phyloP scores from a whole-genome alignment of 2,797 vertebrate species.

The Sphenodon punctatus region DNA sequence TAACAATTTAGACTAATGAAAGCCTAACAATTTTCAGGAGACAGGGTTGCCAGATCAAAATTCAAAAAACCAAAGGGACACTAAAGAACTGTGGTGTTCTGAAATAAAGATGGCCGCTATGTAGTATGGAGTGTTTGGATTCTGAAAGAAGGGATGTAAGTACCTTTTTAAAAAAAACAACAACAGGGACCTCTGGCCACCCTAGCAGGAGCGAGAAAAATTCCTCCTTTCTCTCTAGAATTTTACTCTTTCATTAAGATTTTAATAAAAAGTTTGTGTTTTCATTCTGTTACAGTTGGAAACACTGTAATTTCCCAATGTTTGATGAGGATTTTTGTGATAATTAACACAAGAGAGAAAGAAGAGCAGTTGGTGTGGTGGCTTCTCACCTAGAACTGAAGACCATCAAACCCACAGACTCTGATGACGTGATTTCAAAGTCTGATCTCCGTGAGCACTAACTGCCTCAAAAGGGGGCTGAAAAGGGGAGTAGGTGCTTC shows the following conservation, averaged over 20 bases:
- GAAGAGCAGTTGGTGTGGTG: background rate
- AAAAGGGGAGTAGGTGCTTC: background rate
- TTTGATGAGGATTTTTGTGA: background rate
- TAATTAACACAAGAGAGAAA: background rate
- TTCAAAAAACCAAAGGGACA: too few species aligned
- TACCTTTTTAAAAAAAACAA: too few species aligned
- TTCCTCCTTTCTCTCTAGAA: background rate
- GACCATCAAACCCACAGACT: background rate
- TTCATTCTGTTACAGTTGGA: background rate
- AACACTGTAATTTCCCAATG: background rate
- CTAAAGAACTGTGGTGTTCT: too few species aligned
- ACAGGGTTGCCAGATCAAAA: too few species aligned
- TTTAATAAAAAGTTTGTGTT: background rate
- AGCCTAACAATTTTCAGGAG: background rate
- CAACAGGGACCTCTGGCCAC: too few species aligned
- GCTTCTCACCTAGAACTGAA: background rate
- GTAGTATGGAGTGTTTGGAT: too few species aligned
- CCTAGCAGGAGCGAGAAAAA: too few species aligned
- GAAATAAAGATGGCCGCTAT: too few species aligned
- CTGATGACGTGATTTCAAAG: background rate
- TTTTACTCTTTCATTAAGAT: background rate
- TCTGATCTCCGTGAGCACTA: background rate
- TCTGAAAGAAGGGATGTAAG: too few species aligned
- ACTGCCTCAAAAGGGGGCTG: background rate
- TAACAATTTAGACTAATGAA: background rate